A percentile compares a stretch with the other conserved stretches of the same genome.
phyloP scores from a whole-genome alignment of 92 coral and sea anemone species.

The Hydrozoanthus gracilis region DNA sequence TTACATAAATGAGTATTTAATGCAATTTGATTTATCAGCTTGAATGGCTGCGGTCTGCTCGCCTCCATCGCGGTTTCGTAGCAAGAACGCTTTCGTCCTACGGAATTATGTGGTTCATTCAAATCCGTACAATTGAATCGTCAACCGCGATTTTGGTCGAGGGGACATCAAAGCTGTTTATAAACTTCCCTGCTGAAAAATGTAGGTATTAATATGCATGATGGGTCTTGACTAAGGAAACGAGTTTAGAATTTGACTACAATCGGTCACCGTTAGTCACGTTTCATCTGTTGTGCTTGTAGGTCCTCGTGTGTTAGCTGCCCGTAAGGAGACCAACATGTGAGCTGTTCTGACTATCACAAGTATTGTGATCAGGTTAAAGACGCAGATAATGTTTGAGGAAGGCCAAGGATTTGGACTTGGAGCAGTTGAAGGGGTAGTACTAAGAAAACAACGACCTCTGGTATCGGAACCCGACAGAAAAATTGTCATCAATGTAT shows the following conservation, averaged over 20 bases:
- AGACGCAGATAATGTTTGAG: constrained; percentile 22
- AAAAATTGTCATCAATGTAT: constrained; percentile 81
- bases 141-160: neutral
- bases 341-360: neutral
- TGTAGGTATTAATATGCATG: constrained; percentile 40
- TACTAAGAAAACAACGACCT: constrained; percentile 19
- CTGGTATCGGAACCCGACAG: constrained; percentile 50
- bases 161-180: constrained; percentile 5
- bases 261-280: neutral
- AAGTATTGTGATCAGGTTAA: neutral
- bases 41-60: constrained; percentile 26
- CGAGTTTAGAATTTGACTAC: neutral
- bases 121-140: neutral
- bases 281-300: constrained; percentile 17
- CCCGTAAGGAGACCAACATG: neutral
- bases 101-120: neutral
- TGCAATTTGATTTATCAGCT: constrained; percentile 10
- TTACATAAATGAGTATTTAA: constrained; percentile 23
- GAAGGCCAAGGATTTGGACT: constrained; percentile 11
- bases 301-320: neutral
- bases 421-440: neutral
- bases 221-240: neutral
- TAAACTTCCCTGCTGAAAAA: constrained; percentile 7
- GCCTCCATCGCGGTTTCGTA: neutral
- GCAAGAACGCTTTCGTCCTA: neutral